Percentiles rank a stretch among this genome's conserved stretches.
Evolutionary conservation across 2,888 invertebrate genomes (phyloP).

Genomic region (Lathronympha strigana): DNA sequence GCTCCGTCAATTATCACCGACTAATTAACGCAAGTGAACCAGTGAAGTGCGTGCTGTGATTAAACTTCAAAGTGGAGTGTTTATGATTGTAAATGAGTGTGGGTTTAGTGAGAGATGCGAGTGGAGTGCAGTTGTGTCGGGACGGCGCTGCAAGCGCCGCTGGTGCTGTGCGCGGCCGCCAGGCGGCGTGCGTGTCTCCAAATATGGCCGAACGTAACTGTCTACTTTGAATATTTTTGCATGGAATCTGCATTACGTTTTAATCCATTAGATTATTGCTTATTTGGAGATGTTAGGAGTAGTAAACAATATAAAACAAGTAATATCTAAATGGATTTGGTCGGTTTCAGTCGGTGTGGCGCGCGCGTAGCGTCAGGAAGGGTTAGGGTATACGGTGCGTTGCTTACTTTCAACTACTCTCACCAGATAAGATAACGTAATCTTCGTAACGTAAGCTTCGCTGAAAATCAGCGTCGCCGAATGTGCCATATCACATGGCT

Average conservation of each 20-base stretch:
- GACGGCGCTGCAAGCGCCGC: slow-evolving; percentile 62
- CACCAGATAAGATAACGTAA: too few species aligned
- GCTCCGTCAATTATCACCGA: slow-evolving; percentile 76
- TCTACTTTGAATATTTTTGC: slow-evolving; percentile 79
- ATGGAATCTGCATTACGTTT: slow-evolving; percentile 55
- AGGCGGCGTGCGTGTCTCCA: slow-evolving; percentile 78
- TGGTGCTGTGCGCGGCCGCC: slow-evolving; percentile 68
- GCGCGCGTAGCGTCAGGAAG: slow-evolving; percentile 4
- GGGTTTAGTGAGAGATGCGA: slow-evolving; percentile 54
- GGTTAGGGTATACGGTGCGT: not conserved
- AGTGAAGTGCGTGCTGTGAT: slow-evolving; percentile 26
- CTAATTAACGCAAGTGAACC: slow-evolving; percentile 43
- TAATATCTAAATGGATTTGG: slow-evolving; percentile 33
- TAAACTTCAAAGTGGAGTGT: slow-evolving; percentile 46
- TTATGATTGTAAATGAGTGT: slow-evolving; percentile 64
- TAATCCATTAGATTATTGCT: slow-evolving; percentile 43
- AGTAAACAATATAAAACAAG: slow-evolving; percentile 28
- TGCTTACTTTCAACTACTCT: not conserved
- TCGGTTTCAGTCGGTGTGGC: not conserved
- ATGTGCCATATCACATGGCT: too few species aligned
- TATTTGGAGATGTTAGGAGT: slow-evolving; percentile 27
- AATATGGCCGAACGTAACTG: slow-evolving; percentile 68
- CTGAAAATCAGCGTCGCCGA: too few species aligned
- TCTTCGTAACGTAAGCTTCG: too few species aligned
- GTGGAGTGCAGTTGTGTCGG: slow-evolving; percentile 58